Percentiles rank a stretch among this genome's conserved stretches.
phyloP scores from a whole-genome alignment of 2,113 vertebrate species.

The Percopsis transmontana region DNA sequence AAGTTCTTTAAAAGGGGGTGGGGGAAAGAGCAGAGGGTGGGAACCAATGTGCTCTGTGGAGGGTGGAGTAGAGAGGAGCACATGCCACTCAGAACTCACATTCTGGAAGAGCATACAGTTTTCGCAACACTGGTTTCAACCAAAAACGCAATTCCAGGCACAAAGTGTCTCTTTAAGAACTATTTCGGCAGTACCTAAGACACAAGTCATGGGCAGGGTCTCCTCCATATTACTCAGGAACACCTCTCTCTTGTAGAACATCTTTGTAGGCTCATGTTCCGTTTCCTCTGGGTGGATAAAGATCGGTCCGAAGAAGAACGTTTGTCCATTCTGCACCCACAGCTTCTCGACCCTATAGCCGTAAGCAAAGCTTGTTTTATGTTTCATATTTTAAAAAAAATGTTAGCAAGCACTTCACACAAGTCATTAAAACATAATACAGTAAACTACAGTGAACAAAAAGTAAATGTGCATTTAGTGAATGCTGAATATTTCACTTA shows the following conservation, averaged over 20 bases:
- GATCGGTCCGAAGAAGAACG: conserved; percentile 95
- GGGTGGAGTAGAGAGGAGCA: too few relatives aligned
- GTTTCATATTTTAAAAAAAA: neutral
- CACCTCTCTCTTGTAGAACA: conserved; percentile 99
- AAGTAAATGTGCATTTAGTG: neutral
- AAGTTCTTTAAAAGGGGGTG: too few relatives aligned
- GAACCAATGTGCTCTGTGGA: too few relatives aligned
- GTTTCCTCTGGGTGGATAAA: conserved; percentile 98
- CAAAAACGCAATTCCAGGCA: neutral
- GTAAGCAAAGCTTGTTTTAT: neutral
- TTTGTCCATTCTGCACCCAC: conserved; percentile 90
- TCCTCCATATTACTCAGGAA: conserved; percentile 96
- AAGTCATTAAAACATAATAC: neutral
- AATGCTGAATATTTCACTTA: neutral
- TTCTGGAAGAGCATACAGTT: neutral
- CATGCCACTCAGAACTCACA: too few relatives aligned
- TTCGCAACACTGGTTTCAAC: neutral
- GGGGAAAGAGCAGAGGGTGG: too few relatives aligned
- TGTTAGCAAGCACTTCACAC: too few relatives aligned
- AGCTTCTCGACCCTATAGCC: conserved; percentile 86
- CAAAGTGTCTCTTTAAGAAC: neutral
- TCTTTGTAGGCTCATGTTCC: conserved; percentile 96
- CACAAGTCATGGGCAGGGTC: conserved; percentile 90
- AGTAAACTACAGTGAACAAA: too few relatives aligned
- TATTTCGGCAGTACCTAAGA: conserved; percentile 81